Percentiles rank a stretch among this genome's conserved stretches.
Conservation (phyloP, 35 echinoderm and acorn worm genomes). For the Hemicentrotus pulcherrimus region DNA sequence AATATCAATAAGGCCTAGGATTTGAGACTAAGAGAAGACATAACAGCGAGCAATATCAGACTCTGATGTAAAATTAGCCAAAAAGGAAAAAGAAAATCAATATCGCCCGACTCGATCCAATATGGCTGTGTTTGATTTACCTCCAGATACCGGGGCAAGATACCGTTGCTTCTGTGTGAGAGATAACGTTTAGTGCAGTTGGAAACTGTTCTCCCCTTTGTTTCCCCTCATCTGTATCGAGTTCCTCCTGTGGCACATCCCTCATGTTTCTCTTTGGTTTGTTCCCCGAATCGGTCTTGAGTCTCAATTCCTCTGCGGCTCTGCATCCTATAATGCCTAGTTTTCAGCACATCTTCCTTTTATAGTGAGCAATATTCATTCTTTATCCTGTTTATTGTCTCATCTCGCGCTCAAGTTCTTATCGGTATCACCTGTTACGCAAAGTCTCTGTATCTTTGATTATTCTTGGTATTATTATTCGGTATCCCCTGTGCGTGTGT, state of each 20-base stretch:
- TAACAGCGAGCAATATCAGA: slow-evolving; percentile 20
- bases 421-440: too few species aligned
- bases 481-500: too few species aligned
- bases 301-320: too few species aligned
- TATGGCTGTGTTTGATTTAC: slow-evolving; percentile 15
- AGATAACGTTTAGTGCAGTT: neutral
- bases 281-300: too few species aligned
- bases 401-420: too few species aligned
- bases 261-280: neutral
- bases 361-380: too few species aligned
- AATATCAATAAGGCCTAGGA: neutral
- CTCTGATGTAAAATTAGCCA: slow-evolving; percentile 42
- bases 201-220: neutral
- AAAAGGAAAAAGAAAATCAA: neutral
- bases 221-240: neutral
- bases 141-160: neutral
- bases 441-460: too few species aligned
- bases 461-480: too few species aligned
- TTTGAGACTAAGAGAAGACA: neutral
- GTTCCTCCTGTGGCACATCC: neutral
- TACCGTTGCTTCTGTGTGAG: neutral
- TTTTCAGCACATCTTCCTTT: too few species aligned
- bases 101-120: slow-evolving; percentile 20
- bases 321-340: too few species aligned
- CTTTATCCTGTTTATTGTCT: too few species aligned